Conservation (phyloP, 2,113 vertebrate species). For the Gulo gulo region DNA sequence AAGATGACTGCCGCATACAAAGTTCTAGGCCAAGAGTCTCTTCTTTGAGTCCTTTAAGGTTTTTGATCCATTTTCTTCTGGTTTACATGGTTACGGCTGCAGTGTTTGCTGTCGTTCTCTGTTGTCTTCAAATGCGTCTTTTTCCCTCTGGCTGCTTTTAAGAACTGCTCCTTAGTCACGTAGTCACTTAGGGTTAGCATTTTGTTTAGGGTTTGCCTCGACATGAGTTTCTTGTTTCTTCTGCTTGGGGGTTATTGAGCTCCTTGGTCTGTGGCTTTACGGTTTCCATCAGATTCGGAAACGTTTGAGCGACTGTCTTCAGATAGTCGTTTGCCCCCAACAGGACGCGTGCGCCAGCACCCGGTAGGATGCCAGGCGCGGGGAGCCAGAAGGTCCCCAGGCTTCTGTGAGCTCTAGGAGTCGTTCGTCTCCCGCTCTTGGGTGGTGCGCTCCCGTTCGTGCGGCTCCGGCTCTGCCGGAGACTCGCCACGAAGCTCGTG, state of each 20-base stretch:
- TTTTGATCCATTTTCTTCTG: background rate
- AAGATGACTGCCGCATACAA: background rate
- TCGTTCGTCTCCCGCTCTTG: background rate
- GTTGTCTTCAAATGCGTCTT: background rate
- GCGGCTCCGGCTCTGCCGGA: background rate
- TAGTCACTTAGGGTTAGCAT: background rate
- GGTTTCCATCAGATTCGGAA: background rate
- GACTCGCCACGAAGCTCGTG: background rate
- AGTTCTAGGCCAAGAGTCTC: background rate
- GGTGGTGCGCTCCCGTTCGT: background rate
- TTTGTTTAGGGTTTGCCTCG: background rate
- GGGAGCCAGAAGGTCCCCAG: background rate
- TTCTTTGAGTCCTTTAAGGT: background rate
- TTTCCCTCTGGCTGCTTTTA: background rate
- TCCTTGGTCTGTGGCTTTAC: background rate
- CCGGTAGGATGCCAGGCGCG: background rate
- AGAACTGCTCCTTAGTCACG: background rate
- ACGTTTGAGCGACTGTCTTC: background rate
- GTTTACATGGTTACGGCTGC: background rate
- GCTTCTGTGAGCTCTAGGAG: background rate
- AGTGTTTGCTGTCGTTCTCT: background rate
- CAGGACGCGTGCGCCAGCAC: background rate
- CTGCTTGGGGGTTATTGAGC: background rate
- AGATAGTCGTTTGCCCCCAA: background rate
- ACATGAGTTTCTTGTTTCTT: slow-evolving; percentile 6